Conservation (phyloP, 1,140 invertebrate species). For the Cephus cinctus region DNA sequence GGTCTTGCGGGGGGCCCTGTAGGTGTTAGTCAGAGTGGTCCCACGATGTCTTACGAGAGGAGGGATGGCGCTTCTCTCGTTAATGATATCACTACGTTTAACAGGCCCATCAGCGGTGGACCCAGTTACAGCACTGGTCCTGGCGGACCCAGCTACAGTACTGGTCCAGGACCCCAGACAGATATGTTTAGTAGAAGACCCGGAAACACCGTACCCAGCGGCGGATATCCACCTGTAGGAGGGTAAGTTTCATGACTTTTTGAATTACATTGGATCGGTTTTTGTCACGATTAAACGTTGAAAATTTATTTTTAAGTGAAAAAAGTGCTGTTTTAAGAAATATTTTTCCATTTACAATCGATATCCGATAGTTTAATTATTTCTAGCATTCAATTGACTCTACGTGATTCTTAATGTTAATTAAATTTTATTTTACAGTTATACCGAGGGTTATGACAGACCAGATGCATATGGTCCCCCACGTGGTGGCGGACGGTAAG, state of each 20-base stretch:
- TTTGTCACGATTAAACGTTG: too few relatives aligned
- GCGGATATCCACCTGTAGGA: conserved; percentile 49
- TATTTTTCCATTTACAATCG: too few relatives aligned
- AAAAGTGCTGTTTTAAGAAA: too few relatives aligned
- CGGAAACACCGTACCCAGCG: conserved; percentile 47
- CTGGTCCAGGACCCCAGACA: conserved; percentile 51
- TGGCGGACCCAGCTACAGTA: conserved; percentile 49
- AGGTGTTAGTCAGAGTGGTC: conserved; percentile 24
- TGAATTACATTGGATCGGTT: too few relatives aligned
- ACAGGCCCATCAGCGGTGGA: conserved; percentile 49
- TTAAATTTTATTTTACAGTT: conserved; percentile 32
- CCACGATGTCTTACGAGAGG: conserved; percentile 19
- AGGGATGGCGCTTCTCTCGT: conserved; percentile 20
- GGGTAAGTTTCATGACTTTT: conserved; percentile 35
- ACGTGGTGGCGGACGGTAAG: conserved; percentile 51
- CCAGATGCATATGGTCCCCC: conserved; percentile 49
- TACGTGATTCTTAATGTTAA: conserved; percentile 7
- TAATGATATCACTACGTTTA: conserved; percentile 33
- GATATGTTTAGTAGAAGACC: conserved; percentile 55
- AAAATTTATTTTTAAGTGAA: too few relatives aligned
- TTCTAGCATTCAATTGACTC: too few relatives aligned
- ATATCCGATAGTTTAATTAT: too few relatives aligned
- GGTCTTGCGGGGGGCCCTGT: conserved; percentile 21
- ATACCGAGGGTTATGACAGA: conserved; percentile 51
- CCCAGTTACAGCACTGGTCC: conserved; percentile 45